A percentile compares a stretch with the other conserved stretches of the same genome.
These are phyloP conservation scores for Temnothorax rugatulus DNA, from an alignment of 2,888 invertebrate species.

Conservation along the genomic window DNA sequence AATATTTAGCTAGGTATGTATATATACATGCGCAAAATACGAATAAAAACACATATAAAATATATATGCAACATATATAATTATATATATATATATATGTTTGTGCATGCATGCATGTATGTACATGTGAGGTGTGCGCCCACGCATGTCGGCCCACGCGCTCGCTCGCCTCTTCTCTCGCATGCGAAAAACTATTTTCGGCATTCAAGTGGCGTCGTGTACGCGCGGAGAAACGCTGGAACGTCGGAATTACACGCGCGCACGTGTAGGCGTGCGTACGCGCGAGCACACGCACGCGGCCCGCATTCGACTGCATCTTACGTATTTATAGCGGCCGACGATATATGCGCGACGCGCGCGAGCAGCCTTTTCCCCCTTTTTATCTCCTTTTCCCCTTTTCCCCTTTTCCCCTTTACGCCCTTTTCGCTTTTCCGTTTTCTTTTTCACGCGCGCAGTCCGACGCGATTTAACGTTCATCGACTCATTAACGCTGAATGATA, in stretches of 20 bases:
- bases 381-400: neutral
- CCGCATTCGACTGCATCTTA: constrained; percentile 52
- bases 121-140: constrained; percentile 40
- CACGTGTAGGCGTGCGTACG: neutral
- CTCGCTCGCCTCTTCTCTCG: constrained; percentile 51
- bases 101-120: constrained; percentile 49
- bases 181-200: constrained; percentile 77
- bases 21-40: constrained; percentile 45
- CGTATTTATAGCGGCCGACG: constrained; percentile 49
- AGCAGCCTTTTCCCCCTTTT: neutral
- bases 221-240: constrained; percentile 52
- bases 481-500: constrained; percentile 20
- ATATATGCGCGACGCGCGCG: constrained; percentile 47
- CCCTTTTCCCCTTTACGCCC: neutral
- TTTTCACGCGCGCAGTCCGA: constrained; percentile 1
- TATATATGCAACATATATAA: constrained; percentile 8
- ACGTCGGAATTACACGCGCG: constrained; percentile 66
- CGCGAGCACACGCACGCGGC: constrained; percentile 29
- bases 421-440: constrained; percentile 8
- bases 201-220: constrained; percentile 55
- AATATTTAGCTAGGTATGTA: constrained; percentile 17
- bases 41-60: constrained; percentile 55
- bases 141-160: constrained; percentile 60
- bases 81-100: constrained; percentile 26
- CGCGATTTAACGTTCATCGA: constrained; percentile 13